Percentiles rank a stretch among this genome's conserved stretches.
Conservation (phyloP, 2,797 vertebrate genomes). For the Tamandua tetradactyla region DNA sequence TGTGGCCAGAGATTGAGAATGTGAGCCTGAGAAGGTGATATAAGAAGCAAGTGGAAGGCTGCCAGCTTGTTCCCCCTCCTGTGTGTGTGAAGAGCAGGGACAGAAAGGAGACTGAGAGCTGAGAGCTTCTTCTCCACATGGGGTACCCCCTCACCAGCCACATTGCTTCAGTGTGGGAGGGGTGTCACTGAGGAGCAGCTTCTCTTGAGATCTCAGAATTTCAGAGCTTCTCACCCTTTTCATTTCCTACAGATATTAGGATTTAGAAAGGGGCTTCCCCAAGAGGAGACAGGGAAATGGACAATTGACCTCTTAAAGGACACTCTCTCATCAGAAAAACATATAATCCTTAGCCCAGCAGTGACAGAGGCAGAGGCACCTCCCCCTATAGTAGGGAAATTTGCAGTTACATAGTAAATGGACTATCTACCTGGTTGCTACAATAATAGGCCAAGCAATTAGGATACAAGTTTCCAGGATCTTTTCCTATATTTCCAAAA, state of each 20-base stretch:
- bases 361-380: neutral
- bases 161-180: neutral
- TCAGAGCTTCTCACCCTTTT: constrained; percentile 2
- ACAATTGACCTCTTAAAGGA: neutral
- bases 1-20: neutral
- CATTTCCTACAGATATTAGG: neutral
- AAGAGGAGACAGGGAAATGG: neutral
- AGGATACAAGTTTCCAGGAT: constrained; percentile 80
- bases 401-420: constrained; percentile 61
- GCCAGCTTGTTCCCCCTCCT: neutral
- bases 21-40: neutral
- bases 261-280: neutral
- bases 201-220: constrained; percentile 23
- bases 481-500: constrained; percentile 81
- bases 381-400: constrained; percentile 18
- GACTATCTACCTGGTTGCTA: constrained; percentile 76
- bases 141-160: neutral
- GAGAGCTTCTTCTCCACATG: neutral
- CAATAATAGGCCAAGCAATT: constrained; percentile 80
- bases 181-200: neutral
- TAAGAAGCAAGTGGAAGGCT: neutral
- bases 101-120: neutral
- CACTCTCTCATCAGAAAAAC: constrained; percentile 15
- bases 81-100: neutral
- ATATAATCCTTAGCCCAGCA: neutral